Evolutionary conservation across 2,797 vertebrate genomes (phyloP).

Genomic region (Neosilurus hyrtlii): DNA sequence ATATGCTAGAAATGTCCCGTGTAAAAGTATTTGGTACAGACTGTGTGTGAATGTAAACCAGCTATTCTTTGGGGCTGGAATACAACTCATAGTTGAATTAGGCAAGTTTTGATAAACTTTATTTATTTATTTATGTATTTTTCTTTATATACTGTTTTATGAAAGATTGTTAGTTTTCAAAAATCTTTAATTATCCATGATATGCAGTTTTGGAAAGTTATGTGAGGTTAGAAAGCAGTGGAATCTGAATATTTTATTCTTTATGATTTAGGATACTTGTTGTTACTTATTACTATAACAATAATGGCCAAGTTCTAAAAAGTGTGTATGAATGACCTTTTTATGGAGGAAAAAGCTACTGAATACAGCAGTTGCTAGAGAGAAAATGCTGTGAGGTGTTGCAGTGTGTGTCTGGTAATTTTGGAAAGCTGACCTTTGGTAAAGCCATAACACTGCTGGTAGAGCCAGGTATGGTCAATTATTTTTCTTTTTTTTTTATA

Average conservation of each 20-base stretch:
- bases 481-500: not conserved
- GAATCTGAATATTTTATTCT: not conserved
- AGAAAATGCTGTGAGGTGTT: not conserved
- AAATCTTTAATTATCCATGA: no score
- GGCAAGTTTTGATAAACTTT: not conserved
- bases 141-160: no score
- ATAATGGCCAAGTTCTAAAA: not conserved
- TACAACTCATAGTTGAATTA: slow-evolving; percentile 24
- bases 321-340: not conserved
- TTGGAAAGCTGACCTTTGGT: not conserved
- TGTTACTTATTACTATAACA: not conserved
- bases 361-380: slow-evolving; percentile 11
- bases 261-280: not conserved
- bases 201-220: no score
- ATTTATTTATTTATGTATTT: not conserved
- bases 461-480: slow-evolving; percentile 54
- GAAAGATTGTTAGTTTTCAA: no score
- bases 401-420: slow-evolving; percentile 4
- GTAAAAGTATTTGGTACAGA: not conserved
- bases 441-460: slow-evolving; percentile 15
- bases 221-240: no score
- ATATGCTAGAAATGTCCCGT: not conserved
- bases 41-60: slow-evolving; percentile 41
- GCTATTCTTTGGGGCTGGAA: slow-evolving; percentile 46
- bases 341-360: not conserved